Evolutionary conservation across 2,888 invertebrate species (phyloP).

Genomic region (Seira musarum): DNA sequence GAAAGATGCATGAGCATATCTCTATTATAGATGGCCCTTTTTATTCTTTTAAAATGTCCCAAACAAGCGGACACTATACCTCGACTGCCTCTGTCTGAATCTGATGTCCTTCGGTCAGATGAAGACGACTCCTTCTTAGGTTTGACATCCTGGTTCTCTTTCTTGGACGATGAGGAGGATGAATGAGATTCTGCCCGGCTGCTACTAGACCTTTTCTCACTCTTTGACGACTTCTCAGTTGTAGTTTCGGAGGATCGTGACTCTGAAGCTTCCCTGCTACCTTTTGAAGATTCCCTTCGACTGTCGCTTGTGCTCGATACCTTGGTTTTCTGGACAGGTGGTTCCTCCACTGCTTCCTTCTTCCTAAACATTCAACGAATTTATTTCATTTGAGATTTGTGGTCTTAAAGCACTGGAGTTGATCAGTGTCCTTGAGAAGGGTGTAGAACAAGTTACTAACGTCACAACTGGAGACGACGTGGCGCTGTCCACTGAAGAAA

Average conservation of each 20-base stretch:
- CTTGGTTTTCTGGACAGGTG: conserved; percentile 29
- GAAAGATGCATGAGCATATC: too few relatives aligned
- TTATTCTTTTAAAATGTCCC: too few relatives aligned
- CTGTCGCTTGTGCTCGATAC: conserved; percentile 42
- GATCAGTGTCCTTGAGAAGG: background rate
- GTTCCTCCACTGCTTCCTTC: background rate
- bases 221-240: conserved; percentile 32
- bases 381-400: background rate
- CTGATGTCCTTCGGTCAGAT: conserved; percentile 39
- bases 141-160: conserved; percentile 33
- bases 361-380: conserved; percentile 26
- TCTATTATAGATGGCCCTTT: too few relatives aligned
- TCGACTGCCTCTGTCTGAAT: conserved; percentile 47
- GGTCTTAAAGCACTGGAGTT: background rate
- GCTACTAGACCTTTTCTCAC: conserved; percentile 45
- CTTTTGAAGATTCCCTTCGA: conserved; percentile 38
- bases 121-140: conserved; percentile 41
- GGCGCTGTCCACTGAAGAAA: conserved; percentile 31
- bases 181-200: conserved; percentile 44
- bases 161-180: conserved; percentile 45
- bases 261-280: conserved; percentile 36
- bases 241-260: conserved; percentile 26
- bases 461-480: conserved; percentile 49
- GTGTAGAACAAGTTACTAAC: conserved; percentile 24
- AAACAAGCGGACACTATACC: too few relatives aligned